Evolutionary conservation across 2,113 vertebrate genomes (phyloP).

Genomic region (Eurypyga helias): DNA sequence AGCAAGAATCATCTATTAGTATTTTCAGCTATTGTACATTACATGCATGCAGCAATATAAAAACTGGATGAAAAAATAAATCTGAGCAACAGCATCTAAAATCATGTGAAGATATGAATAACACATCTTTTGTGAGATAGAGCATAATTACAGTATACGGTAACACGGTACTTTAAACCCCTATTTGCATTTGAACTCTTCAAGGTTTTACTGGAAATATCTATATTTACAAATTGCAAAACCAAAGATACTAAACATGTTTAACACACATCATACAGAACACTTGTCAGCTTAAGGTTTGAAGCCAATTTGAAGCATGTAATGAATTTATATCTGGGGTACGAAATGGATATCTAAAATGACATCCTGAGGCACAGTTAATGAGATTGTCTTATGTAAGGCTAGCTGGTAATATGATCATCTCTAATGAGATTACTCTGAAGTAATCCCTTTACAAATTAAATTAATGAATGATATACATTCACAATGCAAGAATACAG

Average conservation of each 20-base stretch:
- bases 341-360: constrained; percentile 64
- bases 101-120: background rate
- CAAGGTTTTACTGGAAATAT: background rate
- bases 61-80: background rate
- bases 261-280: background rate
- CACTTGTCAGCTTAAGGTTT: constrained; percentile 33
- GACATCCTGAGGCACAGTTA: constrained; percentile 62
- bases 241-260: background rate
- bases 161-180: background rate
- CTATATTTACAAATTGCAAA: background rate
- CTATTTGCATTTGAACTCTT: background rate
- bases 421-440: constrained; percentile 64
- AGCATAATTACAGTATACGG: background rate
- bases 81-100: background rate
- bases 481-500: constrained; percentile 33
- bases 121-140: background rate
- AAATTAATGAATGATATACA: constrained; percentile 65
- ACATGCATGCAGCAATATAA: background rate
- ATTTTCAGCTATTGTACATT: background rate
- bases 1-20: background rate
- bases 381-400: constrained; percentile 72
- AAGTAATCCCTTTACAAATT: constrained; percentile 69
- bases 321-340: constrained; percentile 55
- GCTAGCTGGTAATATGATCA: constrained; percentile 65
- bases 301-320: constrained; percentile 9